Base-by-base conservation (phyloP, 2,888 invertebrate genomes). In the Cryptosula pallasiana region DNA sequence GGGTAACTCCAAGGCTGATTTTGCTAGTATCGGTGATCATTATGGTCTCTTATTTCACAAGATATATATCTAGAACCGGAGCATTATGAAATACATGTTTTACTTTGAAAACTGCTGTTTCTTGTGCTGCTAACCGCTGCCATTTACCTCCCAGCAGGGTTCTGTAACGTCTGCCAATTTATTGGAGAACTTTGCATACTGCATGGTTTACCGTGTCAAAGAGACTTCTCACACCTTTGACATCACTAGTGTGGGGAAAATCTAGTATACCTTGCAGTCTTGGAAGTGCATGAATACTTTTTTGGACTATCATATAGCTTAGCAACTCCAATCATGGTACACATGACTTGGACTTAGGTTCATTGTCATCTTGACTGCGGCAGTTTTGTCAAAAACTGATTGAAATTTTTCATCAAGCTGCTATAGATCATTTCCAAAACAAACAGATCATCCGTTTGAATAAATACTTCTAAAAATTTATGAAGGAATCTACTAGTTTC, bases 1-100 rank as follows among this genome's bases (percentile, higher is more conserved):
- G 74, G 5, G 72, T 73, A 45, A 74, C 73, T 35, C 75, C 75
- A 34, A 75, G 74, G 3, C 72, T 74, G 29, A 55, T 71, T 13
- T 45, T 57, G 32, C 71, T 72, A 3, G 74, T 74, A 45, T 75
- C 74, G 0, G 63, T 58, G 69, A 69, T 71, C 1, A 73, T 29
- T 16, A 69, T 69, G 1, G 69, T 32, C 29, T 71, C 54, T 29
- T 72, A 69, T 5, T 35, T n/a, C 23, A 73, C 35, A 35, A 74
- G 72, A 58, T 73, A 75, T 69, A 69, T 72, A 27, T 71, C 69
- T 9, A 76, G 71, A 9, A 58, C 55, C 0, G 72, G 27, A 0
- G 23, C 25, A 1, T 34, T n/a, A 13, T 27, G 35, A 20, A 75
- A 72, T 13, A 63, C 16, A 1, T 36, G 0, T 36, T 75, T 74